Conservation (phyloP, 2,113 vertebrate genomes). For the Gyps fulvus region DNA sequence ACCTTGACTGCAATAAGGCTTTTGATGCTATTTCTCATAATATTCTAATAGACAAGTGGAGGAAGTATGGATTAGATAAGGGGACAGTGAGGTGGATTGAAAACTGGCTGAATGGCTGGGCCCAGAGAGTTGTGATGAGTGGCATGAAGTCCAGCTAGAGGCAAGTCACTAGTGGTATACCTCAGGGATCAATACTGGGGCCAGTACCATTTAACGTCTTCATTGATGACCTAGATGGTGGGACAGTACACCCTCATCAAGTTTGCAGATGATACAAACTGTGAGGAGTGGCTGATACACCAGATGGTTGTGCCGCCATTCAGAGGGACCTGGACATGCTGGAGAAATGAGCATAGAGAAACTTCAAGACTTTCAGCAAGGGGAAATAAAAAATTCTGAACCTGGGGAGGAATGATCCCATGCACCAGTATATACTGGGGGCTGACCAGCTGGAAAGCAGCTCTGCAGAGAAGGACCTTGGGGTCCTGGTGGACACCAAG, state of each 20-base stretch:
- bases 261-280: background rate
- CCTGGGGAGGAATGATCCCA: background rate
- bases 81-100: background rate
- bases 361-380: background rate
- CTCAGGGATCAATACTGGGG: background rate
- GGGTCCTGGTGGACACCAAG: background rate
- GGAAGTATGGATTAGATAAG: background rate
- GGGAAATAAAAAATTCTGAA: background rate
- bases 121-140: background rate
- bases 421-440: background rate
- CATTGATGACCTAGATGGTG: background rate
- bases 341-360: background rate
- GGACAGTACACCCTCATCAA: background rate
- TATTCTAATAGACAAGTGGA: background rate
- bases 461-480: background rate
- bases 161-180: accelerated
- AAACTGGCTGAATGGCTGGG: background rate
- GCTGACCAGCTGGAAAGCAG: background rate
- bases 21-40: background rate
- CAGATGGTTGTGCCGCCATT: background rate
- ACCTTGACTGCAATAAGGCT: background rate
- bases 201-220: background rate
- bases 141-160: background rate
- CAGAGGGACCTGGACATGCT: background rate
- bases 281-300: background rate